Conservation (phyloP, 2,797 vertebrate genomes). For the Agapornis canus region DNA sequence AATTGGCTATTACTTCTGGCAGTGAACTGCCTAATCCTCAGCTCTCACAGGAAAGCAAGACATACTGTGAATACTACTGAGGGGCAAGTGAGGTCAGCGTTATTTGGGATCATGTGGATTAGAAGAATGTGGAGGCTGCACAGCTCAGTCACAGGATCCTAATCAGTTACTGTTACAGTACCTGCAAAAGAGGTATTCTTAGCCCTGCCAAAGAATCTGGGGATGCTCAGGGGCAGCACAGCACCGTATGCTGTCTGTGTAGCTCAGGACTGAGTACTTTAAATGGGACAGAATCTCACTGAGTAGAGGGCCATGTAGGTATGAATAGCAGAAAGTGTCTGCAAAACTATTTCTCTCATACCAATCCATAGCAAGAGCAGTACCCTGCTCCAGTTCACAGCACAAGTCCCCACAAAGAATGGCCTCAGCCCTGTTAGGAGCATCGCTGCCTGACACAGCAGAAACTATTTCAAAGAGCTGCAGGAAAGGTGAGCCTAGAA, state of each 20-base stretch:
- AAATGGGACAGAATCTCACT: neutral
- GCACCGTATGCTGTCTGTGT: neutral
- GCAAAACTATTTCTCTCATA: neutral
- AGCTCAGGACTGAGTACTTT: neutral
- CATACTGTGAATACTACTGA: neutral
- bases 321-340: neutral
- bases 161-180: neutral
- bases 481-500: slow-evolving; percentile 53
- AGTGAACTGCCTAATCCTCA: neutral
- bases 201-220: neutral
- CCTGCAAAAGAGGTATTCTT: neutral
- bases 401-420: neutral
- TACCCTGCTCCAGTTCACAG: neutral
- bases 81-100: neutral
- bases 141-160: neutral
- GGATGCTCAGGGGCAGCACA: neutral
- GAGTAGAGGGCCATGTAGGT: neutral
- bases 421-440: neutral
- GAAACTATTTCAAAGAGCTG: neutral
- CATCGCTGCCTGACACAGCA: neutral
- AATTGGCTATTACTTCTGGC: neutral
- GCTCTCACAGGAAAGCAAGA: neutral
- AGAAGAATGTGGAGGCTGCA: neutral
- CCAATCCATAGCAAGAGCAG: neutral
- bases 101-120: neutral